A percentile compares a stretch with the other conserved stretches of the same genome.
phyloP scores from a whole-genome alignment of 2,797 vertebrate genomes.

The Onychomys leucogaster region DNA sequence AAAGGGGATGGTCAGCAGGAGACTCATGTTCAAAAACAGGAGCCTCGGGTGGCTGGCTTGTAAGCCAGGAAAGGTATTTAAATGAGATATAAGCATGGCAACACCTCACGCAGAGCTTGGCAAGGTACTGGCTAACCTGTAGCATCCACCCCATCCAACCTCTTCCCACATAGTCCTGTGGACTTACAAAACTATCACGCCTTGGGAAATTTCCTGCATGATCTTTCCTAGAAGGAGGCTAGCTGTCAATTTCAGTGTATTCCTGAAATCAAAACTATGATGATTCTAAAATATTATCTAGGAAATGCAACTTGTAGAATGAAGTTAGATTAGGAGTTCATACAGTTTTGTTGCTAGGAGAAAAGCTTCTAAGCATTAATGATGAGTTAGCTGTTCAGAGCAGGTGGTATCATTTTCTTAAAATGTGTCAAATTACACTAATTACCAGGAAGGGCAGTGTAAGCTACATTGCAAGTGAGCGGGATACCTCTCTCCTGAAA shows the following conservation, averaged over 20 bases:
- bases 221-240: not conserved
- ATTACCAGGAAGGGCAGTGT: slow-evolving; percentile 72
- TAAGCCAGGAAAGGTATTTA: not conserved
- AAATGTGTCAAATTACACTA: slow-evolving; percentile 76
- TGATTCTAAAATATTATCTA: slow-evolving; percentile 26
- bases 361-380: slow-evolving; percentile 67
- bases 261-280: slow-evolving; percentile 33
- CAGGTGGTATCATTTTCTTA: slow-evolving; percentile 71
- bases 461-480: slow-evolving; percentile 53
- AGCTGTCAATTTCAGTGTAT: not conserved
- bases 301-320: slow-evolving; percentile 41
- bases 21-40: not conserved
- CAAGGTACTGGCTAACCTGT: not conserved
- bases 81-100: not conserved
- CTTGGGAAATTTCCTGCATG: not conserved
- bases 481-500: slow-evolving; percentile 18
- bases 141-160: not conserved
- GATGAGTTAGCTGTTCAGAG: slow-evolving; percentile 69
- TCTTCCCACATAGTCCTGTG: not conserved
- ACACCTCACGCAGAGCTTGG: not conserved
- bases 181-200: not conserved
- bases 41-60: not conserved
- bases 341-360: slow-evolving; percentile 41
- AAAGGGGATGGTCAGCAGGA: not conserved
- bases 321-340: slow-evolving; percentile 1